Base-by-base conservation (phyloP, 2,113 vertebrate genomes). In the Paraplagusia blochii region DNA sequence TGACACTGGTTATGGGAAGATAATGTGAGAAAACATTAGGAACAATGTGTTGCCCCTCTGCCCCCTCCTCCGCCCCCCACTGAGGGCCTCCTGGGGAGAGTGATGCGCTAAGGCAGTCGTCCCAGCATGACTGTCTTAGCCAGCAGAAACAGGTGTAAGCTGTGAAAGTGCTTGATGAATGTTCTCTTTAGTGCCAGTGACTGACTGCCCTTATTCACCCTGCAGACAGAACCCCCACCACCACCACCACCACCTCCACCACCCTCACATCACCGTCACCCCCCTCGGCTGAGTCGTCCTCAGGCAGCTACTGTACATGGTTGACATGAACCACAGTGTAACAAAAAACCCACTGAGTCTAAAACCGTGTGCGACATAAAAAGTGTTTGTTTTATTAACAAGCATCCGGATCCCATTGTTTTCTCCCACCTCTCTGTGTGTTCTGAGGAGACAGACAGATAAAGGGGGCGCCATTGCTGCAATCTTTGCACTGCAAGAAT, bases 91-190 rank as follows among this genome's bases (percentile, higher is more conserved):
- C 9, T n/a, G 15, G 9, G 5, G 49, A 82, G 86, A 84, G 73
- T 71, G 79, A 89, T 85, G 85, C 80, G 77, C 78, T 69, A 51
- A 43, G 61, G 8, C 50, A 38, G 65, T 61, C 60, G 45, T 82
- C 71, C 66, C 79, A 58, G 76, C 80, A 61, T 79, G 86, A 78
- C 80, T 72, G 85, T 81, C 70, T 83, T 77, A 72, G 75, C 74
- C 80, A 72, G 81, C 75, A 79, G 81, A 88, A 89, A 87, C 87
- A 86, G 83, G 87, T 89, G 87, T 85, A 80, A 83, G 80, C 79
- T 71, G 84, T 57, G 61, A 66, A 82, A 76, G 71, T 72, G 70
- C 70, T 65, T 88, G 84, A 87, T 88, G 80, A 88, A 90, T 85
- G 82, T 81, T 80, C 81, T 85, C 80, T 80, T 84, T 88, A 89